These are phyloP conservation scores for Lacerta agilis DNA, from an alignment of 2,797 vertebrate species.

Conservation along the genomic window DNA sequence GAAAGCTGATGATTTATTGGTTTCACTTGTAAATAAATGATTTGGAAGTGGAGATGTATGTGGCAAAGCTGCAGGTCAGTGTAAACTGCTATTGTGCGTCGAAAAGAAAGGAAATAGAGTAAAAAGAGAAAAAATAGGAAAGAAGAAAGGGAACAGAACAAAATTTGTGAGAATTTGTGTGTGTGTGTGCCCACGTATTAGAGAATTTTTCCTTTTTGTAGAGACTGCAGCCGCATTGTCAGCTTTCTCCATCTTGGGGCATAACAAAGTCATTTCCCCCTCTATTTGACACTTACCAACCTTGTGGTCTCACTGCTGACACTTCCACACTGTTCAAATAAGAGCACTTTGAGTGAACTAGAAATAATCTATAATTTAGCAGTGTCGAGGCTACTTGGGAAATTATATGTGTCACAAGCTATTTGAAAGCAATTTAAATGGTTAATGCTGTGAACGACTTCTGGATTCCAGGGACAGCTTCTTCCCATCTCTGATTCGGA, in stretches of 20 bases:
- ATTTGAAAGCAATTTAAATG: conserved; percentile 53
- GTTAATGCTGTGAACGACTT: conserved; percentile 13
- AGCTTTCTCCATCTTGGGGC: conserved; percentile 7
- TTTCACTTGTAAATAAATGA: too few relatives aligned
- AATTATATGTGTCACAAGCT: conserved; percentile 38
- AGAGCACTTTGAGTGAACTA: conserved; percentile 25
- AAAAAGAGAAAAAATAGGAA: too few relatives aligned
- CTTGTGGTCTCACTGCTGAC: conserved; percentile 15
- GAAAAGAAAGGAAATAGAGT: not conserved
- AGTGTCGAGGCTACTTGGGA: conserved; percentile 21
- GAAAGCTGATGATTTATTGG: not conserved
- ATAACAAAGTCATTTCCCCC: not conserved
- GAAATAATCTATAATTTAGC: conserved; percentile 43
- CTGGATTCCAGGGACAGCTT: conserved; percentile 38
- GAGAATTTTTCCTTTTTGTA: conserved; percentile 12
- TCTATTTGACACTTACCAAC: conserved; percentile 12
- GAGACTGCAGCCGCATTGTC: not conserved
- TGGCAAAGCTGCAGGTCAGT: not conserved
- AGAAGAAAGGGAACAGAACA: not conserved
- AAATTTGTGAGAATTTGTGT: not conserved
- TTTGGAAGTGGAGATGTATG: too few relatives aligned
- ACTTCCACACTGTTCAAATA: conserved; percentile 17
- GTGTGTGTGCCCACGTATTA: not conserved
- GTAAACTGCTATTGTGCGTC: too few relatives aligned
- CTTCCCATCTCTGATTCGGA: conserved; percentile 23